Percentiles rank a stretch among this genome's conserved stretches.
phyloP scores from a whole-genome alignment of 2,888 invertebrate species.

The Erpobdella octoculata region DNA sequence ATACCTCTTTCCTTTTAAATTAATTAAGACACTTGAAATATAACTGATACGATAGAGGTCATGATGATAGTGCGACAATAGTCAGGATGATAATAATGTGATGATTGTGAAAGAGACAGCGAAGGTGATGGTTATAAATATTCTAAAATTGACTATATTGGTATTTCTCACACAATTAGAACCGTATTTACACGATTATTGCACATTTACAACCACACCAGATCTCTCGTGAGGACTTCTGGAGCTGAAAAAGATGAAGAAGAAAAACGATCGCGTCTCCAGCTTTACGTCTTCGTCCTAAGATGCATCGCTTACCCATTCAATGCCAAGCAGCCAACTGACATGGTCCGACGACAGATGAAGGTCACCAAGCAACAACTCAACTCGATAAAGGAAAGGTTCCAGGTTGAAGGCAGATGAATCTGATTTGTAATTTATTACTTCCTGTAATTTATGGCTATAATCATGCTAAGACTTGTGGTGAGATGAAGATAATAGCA shows the following conservation, averaged over 20 bases:
- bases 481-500: not conserved
- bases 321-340: conserved; percentile 96
- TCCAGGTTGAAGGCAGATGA: conserved; percentile 55
- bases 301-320: conserved; percentile 96
- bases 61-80: too few relatives aligned
- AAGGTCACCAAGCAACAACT: conserved; percentile 90
- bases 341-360: conserved; percentile 87
- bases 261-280: conserved; percentile 84
- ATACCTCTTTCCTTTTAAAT: too few relatives aligned
- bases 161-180: not conserved
- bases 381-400: conserved; percentile 83
- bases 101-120: not conserved
- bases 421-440: too few relatives aligned
- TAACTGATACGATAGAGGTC: too few relatives aligned
- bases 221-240: not conserved
- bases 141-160: not conserved
- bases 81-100: not conserved
- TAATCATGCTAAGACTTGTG: too few relatives aligned
- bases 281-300: conserved; percentile 91
- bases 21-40: too few relatives aligned
- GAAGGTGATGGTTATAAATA: not conserved
- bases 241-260: conserved; percentile 82
- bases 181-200: not conserved
- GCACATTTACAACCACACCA: not conserved
- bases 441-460: too few relatives aligned